phyloP scores from a whole-genome alignment of 1,140 invertebrate species.

The Theocolax elegans region DNA sequence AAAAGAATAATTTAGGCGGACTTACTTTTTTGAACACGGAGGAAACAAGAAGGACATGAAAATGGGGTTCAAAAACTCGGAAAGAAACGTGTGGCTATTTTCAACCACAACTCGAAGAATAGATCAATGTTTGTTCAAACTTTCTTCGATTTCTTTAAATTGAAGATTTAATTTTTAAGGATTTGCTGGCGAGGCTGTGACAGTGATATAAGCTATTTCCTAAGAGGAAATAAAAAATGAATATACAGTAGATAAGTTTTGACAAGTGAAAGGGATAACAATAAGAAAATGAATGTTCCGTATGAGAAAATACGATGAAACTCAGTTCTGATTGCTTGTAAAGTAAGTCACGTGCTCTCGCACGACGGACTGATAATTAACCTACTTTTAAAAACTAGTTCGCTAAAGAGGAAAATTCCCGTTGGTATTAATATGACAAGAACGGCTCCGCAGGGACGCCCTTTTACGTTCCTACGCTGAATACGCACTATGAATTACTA shows the following conservation, averaged over 20 bases:
- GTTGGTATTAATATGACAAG: constrained; percentile 26
- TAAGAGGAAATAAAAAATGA: constrained; percentile 18
- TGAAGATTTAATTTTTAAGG: constrained; percentile 39
- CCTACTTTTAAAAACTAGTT: constrained; percentile 41
- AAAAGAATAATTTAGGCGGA: constrained; percentile 35
- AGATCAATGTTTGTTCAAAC: constrained; percentile 3
- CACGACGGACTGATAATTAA: constrained; percentile 40
- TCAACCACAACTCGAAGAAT: constrained; percentile 10
- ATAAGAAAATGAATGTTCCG: constrained; percentile 13
- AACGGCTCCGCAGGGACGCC: constrained; percentile 14
- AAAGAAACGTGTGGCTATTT: constrained; percentile 16
- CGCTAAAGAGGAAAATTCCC: constrained; percentile 20
- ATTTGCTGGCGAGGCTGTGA: constrained; percentile 48
- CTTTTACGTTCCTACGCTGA: constrained; percentile 41
- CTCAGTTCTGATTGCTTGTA: constrained; percentile 34
- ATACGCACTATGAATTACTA: constrained; percentile 40
- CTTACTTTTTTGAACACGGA: constrained; percentile 21
- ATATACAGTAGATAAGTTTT: constrained; percentile 37
- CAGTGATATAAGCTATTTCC: constrained; percentile 34
- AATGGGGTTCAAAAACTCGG: constrained; percentile 21
- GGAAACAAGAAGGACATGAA: constrained; percentile 21
- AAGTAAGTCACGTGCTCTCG: constrained; percentile 19
- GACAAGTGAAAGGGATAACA: constrained; percentile 5
- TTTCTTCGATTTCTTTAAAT: constrained; percentile 28
- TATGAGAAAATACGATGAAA: constrained; percentile 23